Conservation (phyloP, 2,797 vertebrate species). For the Microcaecilia unicolor region DNA sequence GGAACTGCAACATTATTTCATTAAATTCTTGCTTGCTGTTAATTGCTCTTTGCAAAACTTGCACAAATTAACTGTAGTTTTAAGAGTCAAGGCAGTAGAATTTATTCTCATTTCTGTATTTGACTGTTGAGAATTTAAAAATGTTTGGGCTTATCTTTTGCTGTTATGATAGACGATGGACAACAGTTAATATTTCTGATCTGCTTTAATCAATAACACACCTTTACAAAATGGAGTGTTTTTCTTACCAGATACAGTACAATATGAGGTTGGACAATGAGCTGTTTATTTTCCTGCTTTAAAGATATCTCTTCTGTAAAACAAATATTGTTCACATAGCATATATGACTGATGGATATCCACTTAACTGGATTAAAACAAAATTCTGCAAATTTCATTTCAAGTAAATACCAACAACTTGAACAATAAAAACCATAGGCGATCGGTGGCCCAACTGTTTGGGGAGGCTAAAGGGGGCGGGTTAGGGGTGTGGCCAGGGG, state of each 20-base stretch:
- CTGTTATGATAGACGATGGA: background rate
- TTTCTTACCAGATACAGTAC: constrained; percentile 7
- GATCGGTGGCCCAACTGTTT: too few relatives aligned
- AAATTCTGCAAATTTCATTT: background rate
- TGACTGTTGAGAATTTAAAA: constrained; percentile 5
- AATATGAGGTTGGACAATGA: constrained; percentile 7
- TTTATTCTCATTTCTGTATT: constrained; percentile 5
- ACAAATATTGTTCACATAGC: constrained; percentile 14
- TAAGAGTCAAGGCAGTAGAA: constrained; percentile 24
- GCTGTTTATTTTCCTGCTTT: constrained; percentile 32
- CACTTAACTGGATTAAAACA: constrained; percentile 9
- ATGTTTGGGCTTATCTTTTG: constrained; percentile 3
- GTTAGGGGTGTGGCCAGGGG: too few relatives aligned
- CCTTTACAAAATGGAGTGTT: constrained; percentile 14
- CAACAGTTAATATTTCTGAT: background rate
- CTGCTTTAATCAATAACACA: constrained; percentile 11
- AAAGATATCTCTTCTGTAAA: constrained; percentile 19
- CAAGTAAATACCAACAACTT: background rate
- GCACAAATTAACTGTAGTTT: constrained; percentile 41
- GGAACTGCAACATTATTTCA: constrained; percentile 45
- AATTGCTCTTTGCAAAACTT: constrained; percentile 44
- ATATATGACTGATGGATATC: constrained; percentile 9
- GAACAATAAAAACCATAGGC: too few relatives aligned
- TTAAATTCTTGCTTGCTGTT: constrained; percentile 44
- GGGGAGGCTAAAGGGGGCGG: too few relatives aligned